Evolutionary conservation across 2,113 vertebrate genomes (phyloP), one percentile per base, ranked within the genome.

Genomic region (Rhipidura dahli): DNA sequence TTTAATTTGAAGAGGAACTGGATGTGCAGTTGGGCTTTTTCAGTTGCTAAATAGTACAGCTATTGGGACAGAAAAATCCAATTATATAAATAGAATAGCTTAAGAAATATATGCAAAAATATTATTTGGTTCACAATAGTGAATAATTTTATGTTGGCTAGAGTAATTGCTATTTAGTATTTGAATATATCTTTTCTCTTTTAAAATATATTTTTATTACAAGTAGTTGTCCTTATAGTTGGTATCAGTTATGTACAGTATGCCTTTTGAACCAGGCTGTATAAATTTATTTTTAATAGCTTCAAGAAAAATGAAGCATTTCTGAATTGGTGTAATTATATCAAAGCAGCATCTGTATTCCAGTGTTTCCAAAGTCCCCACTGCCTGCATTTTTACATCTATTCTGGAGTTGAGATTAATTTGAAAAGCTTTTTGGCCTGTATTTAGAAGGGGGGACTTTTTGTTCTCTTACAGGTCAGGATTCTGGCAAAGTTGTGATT

Each of bases 401-500:
- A 28, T 45, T 86, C 57, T 77, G 51, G 8, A 61, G 20, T 17
- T 26, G 47, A 57, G 42, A 33, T 54, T 15, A 28, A 21, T 12
- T 47, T 49, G 49, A 72, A 83, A 78, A 89, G 40, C 12, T 51
- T n/a, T 94, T 64, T 45, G 57, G 31, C 18, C 7, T 59, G 6
- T 56, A 11, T 42, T 77, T 59, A 33, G 21, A 81, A 57, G 7
- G 6, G 10, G 27, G 6, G 10, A 7, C 17, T 81, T 65, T 92
- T 81, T 89, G 22, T 45, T 92, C n/a, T 65, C 20, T 90, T 94
- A n/a, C 91, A 99, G 99, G 99, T 90, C 99, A 99, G 97, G 99
- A 99, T 98, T 99, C 99, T 91, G 99, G 99, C 75, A 99, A 99
- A 98, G 99, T 99, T 97, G 99, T 99, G 97, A 99, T 99, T 95